Base-by-base conservation (phyloP, 2,797 vertebrate genomes). In the Crotalus adamanteus region DNA sequence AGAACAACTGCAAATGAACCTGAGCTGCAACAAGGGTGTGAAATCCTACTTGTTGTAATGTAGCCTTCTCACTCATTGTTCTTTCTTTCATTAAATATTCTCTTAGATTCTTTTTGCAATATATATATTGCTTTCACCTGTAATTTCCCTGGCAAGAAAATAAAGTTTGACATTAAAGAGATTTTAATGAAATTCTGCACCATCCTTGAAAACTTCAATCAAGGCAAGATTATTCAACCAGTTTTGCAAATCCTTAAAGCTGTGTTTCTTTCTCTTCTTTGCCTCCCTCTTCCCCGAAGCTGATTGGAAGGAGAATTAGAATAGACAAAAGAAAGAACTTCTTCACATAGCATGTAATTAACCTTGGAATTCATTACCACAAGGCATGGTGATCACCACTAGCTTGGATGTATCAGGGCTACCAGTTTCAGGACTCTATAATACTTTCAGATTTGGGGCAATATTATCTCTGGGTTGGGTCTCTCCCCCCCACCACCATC, bases 41-140 rank as follows among this genome's bases (percentile, higher is more conserved):
- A 94, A 87, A 90, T 95, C 96, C 94, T 37, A 57, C 86, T 91
- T 61, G 69, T 7, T 94, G 85, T 25, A 55, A 0, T 93, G 73
- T 86, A 94, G 94, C 95, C 95, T 96, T 97, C 94, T 96, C 92
- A 87, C 90, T 95, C 92, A 65, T 93, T 91, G 93, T 92, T 86
- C 92, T 94, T 93, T 94, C 56, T 65, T 94, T 90, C n/a, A 88
- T 57, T 94, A 73, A 95, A 92, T 57, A 93, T 92, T 25, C 94
- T 87, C 86, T 83, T 95, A 92, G 93, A 94, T 95, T 97, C 69
- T 86, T 57, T 56, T 97, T 95, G 96, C 96, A 13, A 57, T 57
- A 20, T 59, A 59, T 59, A 59, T 59, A 59, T 59, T 57, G 56
- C 57, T 95, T 93, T 93, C 94, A 95, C 92, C 55, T 96, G 95